Conservation (phyloP, 2,113 vertebrate species). For the Datnioides undecimradiatus region DNA sequence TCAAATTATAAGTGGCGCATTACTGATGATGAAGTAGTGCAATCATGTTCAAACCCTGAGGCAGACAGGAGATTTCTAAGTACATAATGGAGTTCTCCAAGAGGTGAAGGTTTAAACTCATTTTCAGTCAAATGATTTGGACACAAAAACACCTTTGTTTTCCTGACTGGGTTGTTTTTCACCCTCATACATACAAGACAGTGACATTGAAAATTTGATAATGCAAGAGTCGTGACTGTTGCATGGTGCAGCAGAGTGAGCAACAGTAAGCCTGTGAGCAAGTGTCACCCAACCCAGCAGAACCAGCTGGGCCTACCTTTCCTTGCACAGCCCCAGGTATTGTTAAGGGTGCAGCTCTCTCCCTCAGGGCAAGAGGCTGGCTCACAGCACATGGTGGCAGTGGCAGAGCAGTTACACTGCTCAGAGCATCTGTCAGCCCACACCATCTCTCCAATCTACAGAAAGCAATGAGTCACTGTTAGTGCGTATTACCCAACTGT, state of each 20-base stretch:
- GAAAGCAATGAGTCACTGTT: constrained; percentile 61
- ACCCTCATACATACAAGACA: not conserved
- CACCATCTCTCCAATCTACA: constrained; percentile 29
- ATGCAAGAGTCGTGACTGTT: not conserved
- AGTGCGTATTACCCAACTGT: constrained; percentile 26
- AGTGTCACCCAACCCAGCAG: constrained; percentile 48
- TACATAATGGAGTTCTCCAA: constrained; percentile 18
- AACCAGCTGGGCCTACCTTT: constrained; percentile 65
- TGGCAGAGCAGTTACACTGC: constrained; percentile 38
- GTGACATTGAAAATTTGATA: constrained; percentile 1
- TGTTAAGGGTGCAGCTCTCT: constrained; percentile 64
- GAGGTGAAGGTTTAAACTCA: not conserved
- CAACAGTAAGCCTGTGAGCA: constrained; percentile 23
- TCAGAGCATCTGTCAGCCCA: constrained; percentile 54
- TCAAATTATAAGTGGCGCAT: not conserved
- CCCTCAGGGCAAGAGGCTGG: constrained; percentile 51
- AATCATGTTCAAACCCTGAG: not conserved
- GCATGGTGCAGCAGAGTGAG: constrained; percentile 2
- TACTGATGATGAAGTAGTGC: constrained; percentile 14
- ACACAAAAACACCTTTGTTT: not conserved
- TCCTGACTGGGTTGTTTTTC: not conserved
- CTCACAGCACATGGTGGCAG: constrained; percentile 43
- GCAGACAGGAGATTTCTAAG: constrained; percentile 21
- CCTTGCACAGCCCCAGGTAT: constrained; percentile 57
- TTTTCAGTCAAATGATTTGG: constrained; percentile 35